Percentiles rank a stretch among this genome's conserved stretches.
These are phyloP conservation scores for Cheiracanthium punctorium DNA, from an alignment of 2,888 invertebrate genomes.

Conservation along the genomic window DNA sequence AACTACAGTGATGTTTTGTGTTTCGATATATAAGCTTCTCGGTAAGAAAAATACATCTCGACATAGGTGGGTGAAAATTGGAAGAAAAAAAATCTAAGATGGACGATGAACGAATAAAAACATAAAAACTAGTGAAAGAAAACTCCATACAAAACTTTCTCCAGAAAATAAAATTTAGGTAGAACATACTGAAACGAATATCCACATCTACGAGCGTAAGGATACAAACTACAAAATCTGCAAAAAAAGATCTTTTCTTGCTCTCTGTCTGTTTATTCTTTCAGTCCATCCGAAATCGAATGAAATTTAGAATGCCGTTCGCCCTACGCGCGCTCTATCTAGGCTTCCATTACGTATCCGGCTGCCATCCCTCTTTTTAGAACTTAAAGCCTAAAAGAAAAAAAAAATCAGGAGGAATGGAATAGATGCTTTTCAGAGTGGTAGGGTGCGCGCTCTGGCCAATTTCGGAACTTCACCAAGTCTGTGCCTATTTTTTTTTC, in stretches of 20 bases:
- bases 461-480: neutral
- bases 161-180: neutral
- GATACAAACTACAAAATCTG: neutral
- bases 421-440: conserved; percentile 1
- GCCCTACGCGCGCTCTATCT: neutral
- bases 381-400: neutral
- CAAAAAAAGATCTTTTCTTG: conserved; percentile 2
- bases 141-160: neutral
- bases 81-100: neutral
- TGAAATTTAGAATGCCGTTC: neutral
- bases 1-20: no score
- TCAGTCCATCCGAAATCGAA: conserved; percentile 8
- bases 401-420: neutral
- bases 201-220: neutral
- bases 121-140: neutral
- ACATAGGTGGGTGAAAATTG: neutral
- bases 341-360: neutral
- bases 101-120: neutral
- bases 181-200: neutral
- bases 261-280: neutral
- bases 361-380: neutral
- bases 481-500: neutral
- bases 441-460: neutral
- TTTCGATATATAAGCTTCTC: no score
- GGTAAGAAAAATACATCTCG: no score